Evolutionary conservation across 1,140 invertebrate species (phyloP).

Genomic region (Zaprionus gabonicus): DNA sequence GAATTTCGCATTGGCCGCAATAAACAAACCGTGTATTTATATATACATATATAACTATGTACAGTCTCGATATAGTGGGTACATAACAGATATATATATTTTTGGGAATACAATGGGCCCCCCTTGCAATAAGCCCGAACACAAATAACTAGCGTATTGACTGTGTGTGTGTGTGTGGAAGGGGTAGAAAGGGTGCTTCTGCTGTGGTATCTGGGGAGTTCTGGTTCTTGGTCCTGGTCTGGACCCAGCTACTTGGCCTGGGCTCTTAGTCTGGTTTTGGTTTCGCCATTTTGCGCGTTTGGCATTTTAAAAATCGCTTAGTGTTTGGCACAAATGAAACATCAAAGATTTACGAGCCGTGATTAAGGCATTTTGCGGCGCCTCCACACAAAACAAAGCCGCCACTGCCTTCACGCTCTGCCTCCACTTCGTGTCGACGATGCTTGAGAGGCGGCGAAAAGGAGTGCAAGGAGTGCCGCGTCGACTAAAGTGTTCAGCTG

Average conservation of each 20-base stretch:
- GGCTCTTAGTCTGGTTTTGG: not conserved
- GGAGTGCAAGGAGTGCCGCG: conserved; percentile 59
- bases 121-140: conserved; percentile 24
- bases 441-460: conserved; percentile 19
- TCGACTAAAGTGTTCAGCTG: conserved; percentile 57
- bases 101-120: conserved; percentile 19
- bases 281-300: conserved; percentile 15
- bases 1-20: conserved; percentile 14
- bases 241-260: not conserved
- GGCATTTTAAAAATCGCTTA: conserved; percentile 77
- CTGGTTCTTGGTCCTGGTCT: not conserved
- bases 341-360: conserved; percentile 83
- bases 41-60: conserved; percentile 12
- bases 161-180: not conserved
- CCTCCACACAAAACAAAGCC: conserved; percentile 51
- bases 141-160: conserved; percentile 27
- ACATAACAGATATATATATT: not conserved
- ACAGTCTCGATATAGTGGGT: not conserved
- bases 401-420: not conserved
- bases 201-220: not conserved
- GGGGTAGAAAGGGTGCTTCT: not conserved
- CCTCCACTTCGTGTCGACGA: not conserved
- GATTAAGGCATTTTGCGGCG: conserved; percentile 75
- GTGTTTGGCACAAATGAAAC: conserved; percentile 80
- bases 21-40: conserved; percentile 39